Percentiles rank a stretch among this genome's conserved stretches.
Evolutionary conservation across 2,113 vertebrate genomes (phyloP).

Genomic region (Pogona vitticeps): DNA sequence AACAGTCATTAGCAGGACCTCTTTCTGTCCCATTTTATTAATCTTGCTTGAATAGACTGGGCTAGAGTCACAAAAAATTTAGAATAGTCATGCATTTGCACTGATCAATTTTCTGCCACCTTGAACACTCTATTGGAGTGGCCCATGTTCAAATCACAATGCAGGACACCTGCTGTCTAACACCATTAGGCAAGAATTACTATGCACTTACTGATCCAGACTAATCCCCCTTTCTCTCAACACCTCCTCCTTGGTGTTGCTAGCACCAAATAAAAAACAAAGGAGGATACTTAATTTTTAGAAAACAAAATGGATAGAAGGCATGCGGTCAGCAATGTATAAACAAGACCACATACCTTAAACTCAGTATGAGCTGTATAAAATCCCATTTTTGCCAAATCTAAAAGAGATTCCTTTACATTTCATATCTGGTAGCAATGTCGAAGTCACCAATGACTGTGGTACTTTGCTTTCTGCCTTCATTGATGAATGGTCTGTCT

Average conservation of each 20-base stretch:
- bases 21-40: neutral
- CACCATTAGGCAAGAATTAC: slow-evolving; percentile 21
- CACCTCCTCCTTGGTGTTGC: neutral
- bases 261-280: slow-evolving; percentile 6
- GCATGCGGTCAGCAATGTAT: neutral
- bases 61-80: slow-evolving; percentile 19
- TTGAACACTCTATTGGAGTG: neutral
- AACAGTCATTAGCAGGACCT: neutral
- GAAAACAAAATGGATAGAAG: neutral
- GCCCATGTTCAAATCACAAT: neutral
- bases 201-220: slow-evolving; percentile 12
- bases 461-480: slow-evolving; percentile 23
- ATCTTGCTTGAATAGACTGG: neutral
- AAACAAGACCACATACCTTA: slow-evolving; percentile 29
- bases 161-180: neutral
- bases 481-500: slow-evolving; percentile 26
- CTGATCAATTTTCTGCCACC: neutral
- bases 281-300: neutral
- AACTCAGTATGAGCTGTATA: slow-evolving; percentile 19
- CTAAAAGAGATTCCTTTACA: slow-evolving; percentile 30
- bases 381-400: slow-evolving; percentile 2
- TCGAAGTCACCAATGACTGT: slow-evolving; percentile 39
- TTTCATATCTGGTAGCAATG: neutral
- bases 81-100: neutral
- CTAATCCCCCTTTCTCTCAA: neutral